Evolutionary conservation across 2,797 vertebrate genomes (phyloP).

Genomic region (Anolis apletophallus): DNA sequence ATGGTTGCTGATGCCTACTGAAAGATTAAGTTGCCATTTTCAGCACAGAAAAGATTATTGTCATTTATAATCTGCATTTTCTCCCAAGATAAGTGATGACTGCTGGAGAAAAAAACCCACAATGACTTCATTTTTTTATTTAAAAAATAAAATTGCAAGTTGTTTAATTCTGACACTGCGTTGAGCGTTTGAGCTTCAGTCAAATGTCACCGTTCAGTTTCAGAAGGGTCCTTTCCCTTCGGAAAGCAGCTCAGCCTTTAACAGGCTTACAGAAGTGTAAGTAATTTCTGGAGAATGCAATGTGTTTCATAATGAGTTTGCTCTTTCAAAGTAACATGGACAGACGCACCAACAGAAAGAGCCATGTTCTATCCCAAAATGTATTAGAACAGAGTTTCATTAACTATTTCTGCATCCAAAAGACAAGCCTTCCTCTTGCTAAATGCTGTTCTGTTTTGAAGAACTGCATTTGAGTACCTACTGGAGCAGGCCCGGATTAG

Average conservation of each 20-base stretch:
- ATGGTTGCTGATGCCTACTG: conserved; percentile 3
- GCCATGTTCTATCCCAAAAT: neutral
- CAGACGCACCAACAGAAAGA: neutral
- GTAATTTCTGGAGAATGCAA: neutral
- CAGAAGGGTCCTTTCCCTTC: neutral
- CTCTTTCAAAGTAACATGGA: neutral
- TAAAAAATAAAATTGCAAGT: neutral
- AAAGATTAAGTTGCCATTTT: conserved; percentile 13
- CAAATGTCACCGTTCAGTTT: neutral
- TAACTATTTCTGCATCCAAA: neutral
- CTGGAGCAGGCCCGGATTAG: no score
- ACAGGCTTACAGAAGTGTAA: conserved; percentile 22
- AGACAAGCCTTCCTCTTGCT: neutral
- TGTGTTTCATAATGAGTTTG: fast-evolving
- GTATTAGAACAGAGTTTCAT: conserved; percentile 17
- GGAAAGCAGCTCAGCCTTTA: neutral
- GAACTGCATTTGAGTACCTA: neutral
- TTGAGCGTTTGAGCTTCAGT: neutral
- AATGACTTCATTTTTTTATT: neutral
- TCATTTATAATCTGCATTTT: conserved; percentile 2
- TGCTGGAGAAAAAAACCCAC: neutral
- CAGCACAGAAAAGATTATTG: neutral
- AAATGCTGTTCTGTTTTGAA: neutral
- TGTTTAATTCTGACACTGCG: neutral
- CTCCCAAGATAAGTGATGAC: conserved; percentile 1